A percentile compares a stretch with the other conserved stretches of the same genome.
Conservation (phyloP, 2,888 invertebrate genomes). For the Euzetes globulus region DNA sequence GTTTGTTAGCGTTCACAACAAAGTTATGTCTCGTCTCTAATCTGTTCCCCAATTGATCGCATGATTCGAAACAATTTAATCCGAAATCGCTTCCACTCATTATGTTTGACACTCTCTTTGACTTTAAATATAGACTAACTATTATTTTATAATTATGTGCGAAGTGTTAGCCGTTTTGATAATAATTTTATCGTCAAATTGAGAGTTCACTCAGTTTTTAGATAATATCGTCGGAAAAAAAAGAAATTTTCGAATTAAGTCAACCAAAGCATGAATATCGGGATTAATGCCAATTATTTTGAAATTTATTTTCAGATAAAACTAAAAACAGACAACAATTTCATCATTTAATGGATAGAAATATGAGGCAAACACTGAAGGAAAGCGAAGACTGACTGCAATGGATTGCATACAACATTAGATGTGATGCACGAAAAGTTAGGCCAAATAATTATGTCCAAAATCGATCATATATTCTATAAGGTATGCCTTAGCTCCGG, state of each 20-base stretch:
- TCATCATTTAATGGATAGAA: too few relatives aligned
- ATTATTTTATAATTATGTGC: constrained; percentile 10
- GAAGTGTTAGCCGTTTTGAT: constrained; percentile 12
- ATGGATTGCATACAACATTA: not conserved
- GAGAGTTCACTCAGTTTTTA: not conserved
- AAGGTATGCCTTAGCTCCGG: not conserved
- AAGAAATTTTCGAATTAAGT: not conserved
- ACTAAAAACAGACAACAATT: too few relatives aligned
- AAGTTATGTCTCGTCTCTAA: not conserved
- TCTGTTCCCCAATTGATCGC: constrained; percentile 13
- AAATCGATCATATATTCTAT: constrained; percentile 25
- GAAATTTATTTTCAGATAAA: too few relatives aligned
- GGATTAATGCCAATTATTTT: too few relatives aligned
- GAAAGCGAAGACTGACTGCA: not conserved
- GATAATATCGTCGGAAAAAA: not conserved
- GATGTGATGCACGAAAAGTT: constrained; percentile 9
- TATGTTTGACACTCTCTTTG: constrained; percentile 11
- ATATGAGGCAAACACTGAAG: too few relatives aligned
- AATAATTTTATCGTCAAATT: constrained; percentile 11
- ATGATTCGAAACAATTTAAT: constrained; percentile 24
- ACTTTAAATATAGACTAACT: not conserved
- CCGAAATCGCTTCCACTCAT: constrained; percentile 16
- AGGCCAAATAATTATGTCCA: constrained; percentile 19
- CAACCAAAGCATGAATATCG: not conserved
- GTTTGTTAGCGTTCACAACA: not conserved